Base-by-base conservation (phyloP, 2,113 vertebrate genomes). In the Phoenicopterus ruber region DNA sequence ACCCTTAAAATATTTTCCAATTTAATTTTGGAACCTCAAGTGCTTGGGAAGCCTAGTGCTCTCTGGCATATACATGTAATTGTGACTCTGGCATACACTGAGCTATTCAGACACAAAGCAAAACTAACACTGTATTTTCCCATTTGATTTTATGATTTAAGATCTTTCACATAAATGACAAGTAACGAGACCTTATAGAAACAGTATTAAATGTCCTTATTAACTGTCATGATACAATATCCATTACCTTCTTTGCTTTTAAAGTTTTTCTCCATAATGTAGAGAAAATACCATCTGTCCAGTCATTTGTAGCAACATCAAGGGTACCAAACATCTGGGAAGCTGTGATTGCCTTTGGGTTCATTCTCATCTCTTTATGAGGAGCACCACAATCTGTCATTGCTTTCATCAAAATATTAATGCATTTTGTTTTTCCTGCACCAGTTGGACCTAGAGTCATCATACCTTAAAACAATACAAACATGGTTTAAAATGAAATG, bases 361-460 rank as follows among this genome's bases (percentile, higher is more conserved):
- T 99, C 99, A 99, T 99, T 97, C 98, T 98, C 98, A 99, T 98
- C 96, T 99, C 98, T 82, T 98, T 98, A 97, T 99, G 99, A 62
- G 98, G 97, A 21, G 90, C 93, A 73, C 98, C 98, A 66, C 98
- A 99, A 80, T 98, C 98, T 26, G 98, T 98, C 98, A 99, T 98
- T 90, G 98, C 98, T 96, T 97, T 98, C 98, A 99, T 98, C 86
- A 99, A 97, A 26, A 98, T 98, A 97, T 98, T 96, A 97, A 99
- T 98, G 82, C 98, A 98, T 47, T 97, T 96, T 54, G 98, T 98
- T 96, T 99, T 99, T 63, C 98, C 99, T n/a, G 99, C 94, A 46
- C 98, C 98, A 83, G 97, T 98, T 42, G 98, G 99, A 59, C 99
- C 99, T 76, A 99, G 91, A 78, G 98, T 96, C 98, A 99, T 99